phyloP scores from a whole-genome alignment of 2,113 vertebrate genomes.

The Turnix velox region DNA sequence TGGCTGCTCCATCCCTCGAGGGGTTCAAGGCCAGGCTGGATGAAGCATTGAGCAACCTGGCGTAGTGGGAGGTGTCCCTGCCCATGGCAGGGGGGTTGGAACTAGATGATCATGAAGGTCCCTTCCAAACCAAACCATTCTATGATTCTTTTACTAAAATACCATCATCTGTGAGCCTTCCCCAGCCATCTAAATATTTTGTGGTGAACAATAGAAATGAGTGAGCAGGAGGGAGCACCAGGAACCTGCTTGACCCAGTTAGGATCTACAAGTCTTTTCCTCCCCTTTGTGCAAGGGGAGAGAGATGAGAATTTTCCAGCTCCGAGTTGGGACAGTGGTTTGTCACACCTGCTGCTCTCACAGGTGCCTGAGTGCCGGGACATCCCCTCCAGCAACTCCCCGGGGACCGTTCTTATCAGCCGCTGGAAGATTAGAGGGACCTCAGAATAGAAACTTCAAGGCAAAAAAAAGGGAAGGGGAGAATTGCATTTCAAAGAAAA shows the following conservation, averaged over 20 bases:
- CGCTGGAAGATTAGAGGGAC: slow-evolving; percentile 24
- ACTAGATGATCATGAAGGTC: too few relatives aligned
- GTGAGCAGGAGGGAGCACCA: background rate
- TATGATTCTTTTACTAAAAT: background rate
- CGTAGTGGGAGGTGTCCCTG: too few relatives aligned
- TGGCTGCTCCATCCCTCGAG: too few relatives aligned
- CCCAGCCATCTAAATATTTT: background rate
- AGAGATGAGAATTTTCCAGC: background rate
- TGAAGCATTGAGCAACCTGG: too few relatives aligned
- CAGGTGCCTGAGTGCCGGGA: background rate
- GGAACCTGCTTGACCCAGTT: background rate
- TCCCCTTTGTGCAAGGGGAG: background rate
- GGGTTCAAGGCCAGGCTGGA: too few relatives aligned
- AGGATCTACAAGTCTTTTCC: background rate
- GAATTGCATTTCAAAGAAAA: slow-evolving; percentile 61
- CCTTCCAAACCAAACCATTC: too few relatives aligned
- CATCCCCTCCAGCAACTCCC: slow-evolving; percentile 20
- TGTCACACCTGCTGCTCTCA: slow-evolving; percentile 46
- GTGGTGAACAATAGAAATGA: accelerated
- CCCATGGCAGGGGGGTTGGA: too few relatives aligned
- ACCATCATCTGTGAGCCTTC: background rate
- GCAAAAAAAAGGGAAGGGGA: slow-evolving; percentile 18
- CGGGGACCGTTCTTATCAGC: slow-evolving; percentile 16
- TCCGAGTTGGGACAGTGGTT: background rate
- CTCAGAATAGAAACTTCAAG: slow-evolving; percentile 49